A percentile compares a stretch with the other conserved stretches of the same genome.
phyloP scores from a whole-genome alignment of 2,888 invertebrate genomes.

The Taenaris catops region DNA sequence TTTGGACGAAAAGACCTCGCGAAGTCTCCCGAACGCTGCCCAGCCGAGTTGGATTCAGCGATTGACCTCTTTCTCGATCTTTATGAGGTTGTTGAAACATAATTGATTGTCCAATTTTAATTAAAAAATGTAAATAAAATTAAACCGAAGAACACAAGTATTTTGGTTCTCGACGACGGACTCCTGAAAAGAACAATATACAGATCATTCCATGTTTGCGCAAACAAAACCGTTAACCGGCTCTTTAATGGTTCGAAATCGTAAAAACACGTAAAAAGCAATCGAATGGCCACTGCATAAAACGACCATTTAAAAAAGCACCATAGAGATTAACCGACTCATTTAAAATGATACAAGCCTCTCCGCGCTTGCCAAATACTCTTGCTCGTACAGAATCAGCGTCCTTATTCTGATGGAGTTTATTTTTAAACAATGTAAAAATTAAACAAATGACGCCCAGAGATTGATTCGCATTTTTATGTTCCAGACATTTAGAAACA shows the following conservation, averaged over 20 bases:
- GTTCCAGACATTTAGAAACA: too few species aligned
- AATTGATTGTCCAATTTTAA: constrained; percentile 5
- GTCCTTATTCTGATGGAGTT: constrained; percentile 31
- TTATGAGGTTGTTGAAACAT: background rate
- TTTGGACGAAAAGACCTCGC: too few species aligned
- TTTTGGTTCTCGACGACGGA: too few species aligned
- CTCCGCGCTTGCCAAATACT: constrained; percentile 64
- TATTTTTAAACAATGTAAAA: too few species aligned
- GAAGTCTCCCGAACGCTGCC: too few species aligned
- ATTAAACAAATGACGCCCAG: too few species aligned
- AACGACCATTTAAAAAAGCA: constrained; percentile 39
- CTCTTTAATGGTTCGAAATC: constrained; percentile 12
- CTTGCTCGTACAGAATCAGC: constrained; percentile 36
- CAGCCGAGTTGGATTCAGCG: too few species aligned
- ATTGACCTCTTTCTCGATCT: too few species aligned
- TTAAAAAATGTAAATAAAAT: background rate
- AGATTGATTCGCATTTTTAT: too few species aligned
- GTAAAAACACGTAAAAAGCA: constrained; percentile 16
- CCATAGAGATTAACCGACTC: constrained; percentile 59
- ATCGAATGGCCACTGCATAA: constrained; percentile 24
- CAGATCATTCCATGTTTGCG: background rate
- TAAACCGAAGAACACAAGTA: too few species aligned
- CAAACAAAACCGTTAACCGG: background rate
- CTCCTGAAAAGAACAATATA: background rate
- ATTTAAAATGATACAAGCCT: constrained; percentile 70